Percentiles rank a stretch among this genome's conserved stretches.
These are phyloP conservation scores for Volucella inanis DNA, from an alignment of 2,888 invertebrate genomes.

Conservation along the genomic window DNA sequence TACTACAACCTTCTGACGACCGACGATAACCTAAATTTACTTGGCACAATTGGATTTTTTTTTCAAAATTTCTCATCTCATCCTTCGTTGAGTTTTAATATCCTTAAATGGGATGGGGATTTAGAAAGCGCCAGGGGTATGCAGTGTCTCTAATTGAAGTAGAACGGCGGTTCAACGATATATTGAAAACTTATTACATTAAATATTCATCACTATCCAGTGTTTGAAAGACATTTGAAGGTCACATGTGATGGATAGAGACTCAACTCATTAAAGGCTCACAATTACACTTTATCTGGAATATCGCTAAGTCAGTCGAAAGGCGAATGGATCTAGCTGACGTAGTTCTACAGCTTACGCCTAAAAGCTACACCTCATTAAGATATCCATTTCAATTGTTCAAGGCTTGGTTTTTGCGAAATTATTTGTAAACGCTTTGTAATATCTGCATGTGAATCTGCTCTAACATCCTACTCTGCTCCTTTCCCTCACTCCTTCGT, in stretches of 20 bases:
- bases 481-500: neutral
- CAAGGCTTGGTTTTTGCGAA: neutral
- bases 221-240: neutral
- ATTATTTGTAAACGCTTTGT: neutral
- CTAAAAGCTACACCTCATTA: neutral
- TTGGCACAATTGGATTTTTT: conserved; percentile 64
- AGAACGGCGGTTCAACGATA: conserved; percentile 43
- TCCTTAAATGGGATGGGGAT: conserved; percentile 46
- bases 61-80: conserved; percentile 7
- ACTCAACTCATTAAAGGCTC: no score
- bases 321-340: no score
- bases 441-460: conserved; percentile 24
- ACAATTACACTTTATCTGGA: no score
- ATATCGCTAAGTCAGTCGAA: no score
- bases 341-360: no score
- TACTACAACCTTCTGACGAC: conserved; percentile 19
- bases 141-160: conserved; percentile 41
- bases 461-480: neutral
- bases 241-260: neutral
- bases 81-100: conserved; percentile 67
- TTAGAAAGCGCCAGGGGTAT: neutral
- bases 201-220: conserved; percentile 57
- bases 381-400: neutral
- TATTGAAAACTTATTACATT: conserved; percentile 69
- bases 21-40: conserved; percentile 65